Conservation (phyloP, 2,113 vertebrate genomes). For the Leptodactylus fuscus region DNA sequence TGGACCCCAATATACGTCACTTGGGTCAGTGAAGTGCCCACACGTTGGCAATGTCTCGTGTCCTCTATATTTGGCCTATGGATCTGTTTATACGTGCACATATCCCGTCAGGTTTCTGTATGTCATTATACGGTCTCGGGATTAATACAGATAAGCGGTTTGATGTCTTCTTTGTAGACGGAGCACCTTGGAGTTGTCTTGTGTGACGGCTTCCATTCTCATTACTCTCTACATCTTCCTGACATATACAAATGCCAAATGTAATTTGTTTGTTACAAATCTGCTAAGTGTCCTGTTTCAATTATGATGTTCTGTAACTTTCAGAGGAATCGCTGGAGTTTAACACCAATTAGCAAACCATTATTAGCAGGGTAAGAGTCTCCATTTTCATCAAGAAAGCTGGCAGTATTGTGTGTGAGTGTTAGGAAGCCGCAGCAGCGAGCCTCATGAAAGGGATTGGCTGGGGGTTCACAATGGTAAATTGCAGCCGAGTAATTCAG, state of each 20-base stretch:
- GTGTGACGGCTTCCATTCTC: neutral
- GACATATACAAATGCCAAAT: neutral
- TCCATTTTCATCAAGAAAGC: neutral
- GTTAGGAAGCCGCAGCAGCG: neutral
- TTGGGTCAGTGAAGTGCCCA: too few relatives aligned
- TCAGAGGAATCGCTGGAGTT: neutral
- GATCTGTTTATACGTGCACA: too few relatives aligned
- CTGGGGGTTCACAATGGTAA: neutral
- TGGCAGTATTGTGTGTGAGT: neutral
- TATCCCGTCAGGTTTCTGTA: too few relatives aligned
- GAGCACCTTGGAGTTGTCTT: neutral
- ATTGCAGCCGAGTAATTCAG: neutral
- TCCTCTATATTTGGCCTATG: neutral
- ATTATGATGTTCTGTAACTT: neutral
- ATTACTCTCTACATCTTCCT: neutral
- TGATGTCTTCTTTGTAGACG: neutral
- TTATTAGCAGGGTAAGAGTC: constrained; percentile 6
- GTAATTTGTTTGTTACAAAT: constrained; percentile 10
- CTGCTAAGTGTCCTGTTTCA: constrained; percentile 1
- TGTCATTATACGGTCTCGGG: neutral
- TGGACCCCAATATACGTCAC: too few relatives aligned
- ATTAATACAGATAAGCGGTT: neutral
- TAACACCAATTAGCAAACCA: constrained; percentile 19
- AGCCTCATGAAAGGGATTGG: neutral
- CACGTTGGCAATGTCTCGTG: too few relatives aligned